phyloP scores from a whole-genome alignment of 2,113 vertebrate species.

The Limanda limanda region DNA sequence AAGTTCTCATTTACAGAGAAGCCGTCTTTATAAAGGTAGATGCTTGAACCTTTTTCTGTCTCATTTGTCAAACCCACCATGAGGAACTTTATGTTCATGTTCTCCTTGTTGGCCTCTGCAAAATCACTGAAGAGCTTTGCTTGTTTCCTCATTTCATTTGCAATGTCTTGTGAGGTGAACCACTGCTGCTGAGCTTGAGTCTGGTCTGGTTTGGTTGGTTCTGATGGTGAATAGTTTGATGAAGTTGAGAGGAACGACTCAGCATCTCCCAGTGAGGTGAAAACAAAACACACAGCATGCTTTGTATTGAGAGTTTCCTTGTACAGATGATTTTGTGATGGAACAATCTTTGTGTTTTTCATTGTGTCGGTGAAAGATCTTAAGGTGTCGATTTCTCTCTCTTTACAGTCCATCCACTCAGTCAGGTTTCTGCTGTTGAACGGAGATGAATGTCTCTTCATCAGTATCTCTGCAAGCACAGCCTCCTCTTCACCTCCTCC shows the following conservation, averaged over 20 bases:
- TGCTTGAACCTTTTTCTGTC: neutral
- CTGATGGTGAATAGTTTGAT: slow-evolving; percentile 26
- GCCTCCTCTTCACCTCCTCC: slow-evolving; percentile 43
- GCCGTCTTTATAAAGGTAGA: slow-evolving; percentile 25
- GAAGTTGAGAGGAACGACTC: slow-evolving; percentile 46
- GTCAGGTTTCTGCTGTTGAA: slow-evolving; percentile 36
- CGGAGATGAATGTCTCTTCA: slow-evolving; percentile 3
- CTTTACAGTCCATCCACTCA: slow-evolving; percentile 55
- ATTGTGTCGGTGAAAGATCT: slow-evolving; percentile 28
- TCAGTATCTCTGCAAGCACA: slow-evolving; percentile 31
- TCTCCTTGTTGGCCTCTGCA: slow-evolving; percentile 47
- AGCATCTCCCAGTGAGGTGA: slow-evolving; percentile 51
- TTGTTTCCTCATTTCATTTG: neutral
- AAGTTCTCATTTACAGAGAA: slow-evolving; percentile 15
- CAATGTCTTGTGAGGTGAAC: neutral
- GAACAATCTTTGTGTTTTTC: slow-evolving; percentile 34
- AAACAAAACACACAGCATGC: slow-evolving; percentile 43
- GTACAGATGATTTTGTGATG: neutral
- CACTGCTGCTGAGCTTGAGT: slow-evolving; percentile 33
- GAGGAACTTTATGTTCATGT: slow-evolving; percentile 29
- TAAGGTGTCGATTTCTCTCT: slow-evolving; percentile 41
- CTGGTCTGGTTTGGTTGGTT: neutral
- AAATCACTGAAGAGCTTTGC: slow-evolving; percentile 55
- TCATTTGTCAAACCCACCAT: slow-evolving; percentile 19
- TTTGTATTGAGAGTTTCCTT: slow-evolving; percentile 2